Evolutionary conservation across 2,797 vertebrate species (phyloP).

Genomic region (Acridotheres tristis): DNA sequence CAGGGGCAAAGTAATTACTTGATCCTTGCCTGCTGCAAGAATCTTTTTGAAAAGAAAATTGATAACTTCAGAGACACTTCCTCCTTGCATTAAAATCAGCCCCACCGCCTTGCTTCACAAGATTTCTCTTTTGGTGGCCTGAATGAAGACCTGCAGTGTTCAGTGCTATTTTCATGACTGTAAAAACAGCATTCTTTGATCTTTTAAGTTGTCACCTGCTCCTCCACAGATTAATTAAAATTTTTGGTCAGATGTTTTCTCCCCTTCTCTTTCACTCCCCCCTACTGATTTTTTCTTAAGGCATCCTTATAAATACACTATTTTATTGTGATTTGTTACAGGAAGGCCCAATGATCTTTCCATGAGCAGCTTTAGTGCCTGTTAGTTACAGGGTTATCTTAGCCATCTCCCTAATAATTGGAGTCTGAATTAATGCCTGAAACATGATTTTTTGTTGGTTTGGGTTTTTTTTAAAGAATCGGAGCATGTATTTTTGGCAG

Average conservation of each 20-base stretch:
- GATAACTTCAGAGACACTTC: neutral
- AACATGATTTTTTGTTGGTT: neutral
- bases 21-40: constrained; percentile 12
- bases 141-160: neutral
- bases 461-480: neutral
- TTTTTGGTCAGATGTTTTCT: neutral
- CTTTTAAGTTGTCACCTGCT: neutral
- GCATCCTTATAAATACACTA: neutral
- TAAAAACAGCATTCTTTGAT: neutral
- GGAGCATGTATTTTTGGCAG: neutral
- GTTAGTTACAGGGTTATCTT: neutral
- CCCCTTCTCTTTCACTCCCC: neutral
- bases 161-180: neutral
- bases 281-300: neutral
- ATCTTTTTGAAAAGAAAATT: neutral
- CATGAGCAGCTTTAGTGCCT: neutral
- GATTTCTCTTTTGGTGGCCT: neutral
- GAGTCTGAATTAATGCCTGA: neutral
- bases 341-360: neutral
- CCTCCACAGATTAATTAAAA: neutral
- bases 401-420: neutral
- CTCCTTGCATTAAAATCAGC: neutral
- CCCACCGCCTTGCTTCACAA: neutral
- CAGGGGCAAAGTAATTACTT: constrained; percentile 35
- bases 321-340: neutral